Evolutionary conservation across 1,140 invertebrate species (phyloP).

Genomic region (Globodera rostochiensis): DNA sequence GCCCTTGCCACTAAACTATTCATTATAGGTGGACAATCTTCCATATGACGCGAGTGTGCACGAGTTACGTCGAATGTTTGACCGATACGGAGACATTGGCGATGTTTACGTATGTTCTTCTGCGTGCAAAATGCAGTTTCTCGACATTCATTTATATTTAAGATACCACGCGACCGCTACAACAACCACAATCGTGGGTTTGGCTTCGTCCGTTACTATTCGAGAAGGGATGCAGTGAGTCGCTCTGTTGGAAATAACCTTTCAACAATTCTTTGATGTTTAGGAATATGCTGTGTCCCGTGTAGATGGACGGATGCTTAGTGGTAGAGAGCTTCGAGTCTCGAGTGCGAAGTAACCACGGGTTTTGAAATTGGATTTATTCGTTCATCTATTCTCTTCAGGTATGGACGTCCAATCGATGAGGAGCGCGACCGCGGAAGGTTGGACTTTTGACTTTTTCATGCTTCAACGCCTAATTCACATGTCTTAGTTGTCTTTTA

Average conservation of each 20-base stretch:
- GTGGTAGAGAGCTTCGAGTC: slow-evolving; percentile 41
- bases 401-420: slow-evolving; percentile 41
- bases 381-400: background rate
- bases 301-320: slow-evolving; percentile 30
- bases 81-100: slow-evolving; percentile 46
- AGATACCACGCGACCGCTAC: slow-evolving; percentile 40
- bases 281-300: slow-evolving; percentile 35
- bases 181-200: slow-evolving; percentile 38
- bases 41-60: slow-evolving; percentile 38
- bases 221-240: slow-evolving; percentile 35
- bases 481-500: background rate
- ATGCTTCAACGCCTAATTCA: background rate
- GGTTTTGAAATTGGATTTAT: background rate
- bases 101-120: slow-evolving; percentile 30
- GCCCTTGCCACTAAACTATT: no score
- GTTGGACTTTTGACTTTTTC: slow-evolving; percentile 12
- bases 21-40: slow-evolving; percentile 35
- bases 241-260: background rate
- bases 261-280: background rate
- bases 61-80: slow-evolving; percentile 44
- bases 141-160: background rate
- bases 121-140: background rate
- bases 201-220: slow-evolving; percentile 44
- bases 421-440: slow-evolving; percentile 36
- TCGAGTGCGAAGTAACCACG: slow-evolving; percentile 34